Percentiles rank a stretch among this genome's conserved stretches.
These are phyloP conservation scores for Cariama cristata DNA, from an alignment of 2,113 vertebrate species.

Conservation along the genomic window DNA sequence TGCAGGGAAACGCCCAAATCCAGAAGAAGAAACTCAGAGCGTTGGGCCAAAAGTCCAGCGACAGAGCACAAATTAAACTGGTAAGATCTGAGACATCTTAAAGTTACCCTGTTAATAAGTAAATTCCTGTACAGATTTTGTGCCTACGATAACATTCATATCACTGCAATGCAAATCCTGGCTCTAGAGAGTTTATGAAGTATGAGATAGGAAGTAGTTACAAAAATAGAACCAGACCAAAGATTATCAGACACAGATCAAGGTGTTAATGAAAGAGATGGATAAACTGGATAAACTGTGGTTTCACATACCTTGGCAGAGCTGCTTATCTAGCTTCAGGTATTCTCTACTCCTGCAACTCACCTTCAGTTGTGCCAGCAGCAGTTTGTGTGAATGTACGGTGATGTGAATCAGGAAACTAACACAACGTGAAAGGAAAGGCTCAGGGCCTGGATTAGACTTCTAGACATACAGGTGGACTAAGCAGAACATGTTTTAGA, in stretches of 20 bases:
- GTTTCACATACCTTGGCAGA: neutral
- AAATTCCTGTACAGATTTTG: neutral
- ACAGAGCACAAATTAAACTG: slow-evolving; percentile 78
- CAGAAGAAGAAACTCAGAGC: slow-evolving; percentile 78
- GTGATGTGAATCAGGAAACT: neutral
- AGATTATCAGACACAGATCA: neutral
- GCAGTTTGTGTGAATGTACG: neutral
- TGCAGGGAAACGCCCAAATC: slow-evolving; percentile 79
- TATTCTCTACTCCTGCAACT: neutral
- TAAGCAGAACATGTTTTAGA: neutral
- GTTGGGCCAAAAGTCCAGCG: slow-evolving; percentile 81
- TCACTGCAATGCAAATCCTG: neutral
- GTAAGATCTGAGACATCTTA: slow-evolving; percentile 61
- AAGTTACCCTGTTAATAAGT: neutral
- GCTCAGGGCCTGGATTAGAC: neutral
- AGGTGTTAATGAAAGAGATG: neutral
- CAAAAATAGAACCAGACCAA: neutral
- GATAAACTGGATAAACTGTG: neutral
- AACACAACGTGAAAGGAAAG: neutral
- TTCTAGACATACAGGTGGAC: neutral
- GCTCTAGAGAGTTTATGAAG: neutral
- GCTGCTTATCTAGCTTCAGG: neutral
- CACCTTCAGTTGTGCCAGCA: neutral
- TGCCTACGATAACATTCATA: neutral
- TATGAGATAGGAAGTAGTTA: neutral